phyloP scores from a whole-genome alignment of 2,888 invertebrate genomes.

The Campoplex capitator region DNA sequence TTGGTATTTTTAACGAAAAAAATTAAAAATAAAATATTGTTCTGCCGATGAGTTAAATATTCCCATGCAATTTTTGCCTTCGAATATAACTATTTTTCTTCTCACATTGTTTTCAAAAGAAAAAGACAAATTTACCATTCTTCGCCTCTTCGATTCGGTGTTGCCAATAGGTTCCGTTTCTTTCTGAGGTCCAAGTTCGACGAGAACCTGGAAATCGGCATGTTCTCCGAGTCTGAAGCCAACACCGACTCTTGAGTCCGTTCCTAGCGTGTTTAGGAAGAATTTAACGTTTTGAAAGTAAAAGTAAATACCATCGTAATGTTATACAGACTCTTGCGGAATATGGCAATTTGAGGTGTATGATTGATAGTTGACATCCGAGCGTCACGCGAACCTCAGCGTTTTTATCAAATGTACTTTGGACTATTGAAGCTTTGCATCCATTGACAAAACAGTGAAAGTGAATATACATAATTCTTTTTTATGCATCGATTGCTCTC shows the following conservation, averaged over 20 bases:
- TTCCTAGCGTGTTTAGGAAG: conserved; percentile 86
- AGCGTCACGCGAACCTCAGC: conserved; percentile 51
- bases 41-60: background rate
- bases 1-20: background rate
- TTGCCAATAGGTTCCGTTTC: conserved; percentile 89
- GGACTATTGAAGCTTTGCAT: conserved; percentile 16
- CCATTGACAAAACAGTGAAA: conserved; percentile 63
- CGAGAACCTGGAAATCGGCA: conserved; percentile 91
- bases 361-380: conserved; percentile 57
- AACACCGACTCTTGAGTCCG: conserved; percentile 92
- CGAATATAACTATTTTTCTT: too few relatives aligned
- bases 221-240: conserved; percentile 93
- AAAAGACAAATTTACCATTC: conserved; percentile 70
- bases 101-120: background rate
- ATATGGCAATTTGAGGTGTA: conserved; percentile 22
- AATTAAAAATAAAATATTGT: background rate
- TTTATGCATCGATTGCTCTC: conserved; percentile 10
- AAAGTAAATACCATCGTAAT: conserved; percentile 47
- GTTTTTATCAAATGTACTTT: conserved; percentile 1
- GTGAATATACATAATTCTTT: conserved; percentile 63
- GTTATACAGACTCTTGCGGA: conserved; percentile 35
- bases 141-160: conserved; percentile 75
- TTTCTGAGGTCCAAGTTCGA: conserved; percentile 92
- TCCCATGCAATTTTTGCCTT: background rate
- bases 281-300: conserved; percentile 42